Evolutionary conservation across 2,797 vertebrate species (phyloP).

Genomic region (Florisuga fusca): DNA sequence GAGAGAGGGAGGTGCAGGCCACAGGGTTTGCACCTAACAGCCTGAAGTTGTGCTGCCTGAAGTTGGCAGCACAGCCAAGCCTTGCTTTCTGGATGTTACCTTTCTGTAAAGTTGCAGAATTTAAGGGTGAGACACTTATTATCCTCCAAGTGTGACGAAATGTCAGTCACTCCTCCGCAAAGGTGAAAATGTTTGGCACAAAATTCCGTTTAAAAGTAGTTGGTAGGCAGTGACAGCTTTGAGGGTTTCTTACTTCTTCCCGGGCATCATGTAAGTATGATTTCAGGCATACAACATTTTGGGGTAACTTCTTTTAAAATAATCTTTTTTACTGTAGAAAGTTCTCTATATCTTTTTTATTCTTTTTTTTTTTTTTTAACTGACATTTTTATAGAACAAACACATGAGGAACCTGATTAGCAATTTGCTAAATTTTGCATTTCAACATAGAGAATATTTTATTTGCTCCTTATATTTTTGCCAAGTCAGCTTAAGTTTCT

Average conservation of each 20-base stretch:
- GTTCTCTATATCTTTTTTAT: neutral
- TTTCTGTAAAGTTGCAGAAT: neutral
- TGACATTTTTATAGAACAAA: neutral
- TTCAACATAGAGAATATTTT: neutral
- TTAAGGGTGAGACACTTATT: neutral
- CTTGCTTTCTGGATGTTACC: neutral
- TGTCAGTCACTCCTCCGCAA: neutral
- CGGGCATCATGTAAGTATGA: neutral
- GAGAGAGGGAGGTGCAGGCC: neutral
- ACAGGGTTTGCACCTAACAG: neutral
- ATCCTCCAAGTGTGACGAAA: neutral
- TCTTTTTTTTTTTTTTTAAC: neutral
- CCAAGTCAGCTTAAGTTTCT: neutral
- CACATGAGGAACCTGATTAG: neutral
- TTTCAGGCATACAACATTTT: neutral
- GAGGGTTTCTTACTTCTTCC: neutral
- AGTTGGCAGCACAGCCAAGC: neutral
- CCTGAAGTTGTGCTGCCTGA: neutral
- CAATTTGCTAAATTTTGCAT: neutral
- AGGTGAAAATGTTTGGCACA: neutral
- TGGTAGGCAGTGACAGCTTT: neutral
- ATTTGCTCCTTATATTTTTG: neutral
- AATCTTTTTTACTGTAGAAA: neutral
- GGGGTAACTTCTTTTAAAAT: neutral
- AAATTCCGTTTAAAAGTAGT: neutral